Evolutionary conservation across 2,888 invertebrate genomes (phyloP), one percentile per base, ranked within the genome.

Genomic region (Ophion ventricosus): DNA sequence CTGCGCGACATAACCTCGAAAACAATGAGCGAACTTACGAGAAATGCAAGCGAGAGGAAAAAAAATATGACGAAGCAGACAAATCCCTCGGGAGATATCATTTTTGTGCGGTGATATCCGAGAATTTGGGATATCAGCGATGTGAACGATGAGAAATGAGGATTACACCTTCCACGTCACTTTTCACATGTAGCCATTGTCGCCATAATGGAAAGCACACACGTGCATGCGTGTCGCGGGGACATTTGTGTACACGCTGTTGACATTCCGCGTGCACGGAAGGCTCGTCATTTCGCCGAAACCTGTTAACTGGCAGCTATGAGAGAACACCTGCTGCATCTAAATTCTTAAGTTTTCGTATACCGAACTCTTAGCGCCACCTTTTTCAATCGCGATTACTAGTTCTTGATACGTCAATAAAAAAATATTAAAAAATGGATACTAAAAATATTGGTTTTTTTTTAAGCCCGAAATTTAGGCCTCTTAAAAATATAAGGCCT

Each of bases 101-200:
- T 89, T 59, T 75, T 88, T 26, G 1, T 29, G 73, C 25, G 10
- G 14, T 26, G 59, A 79, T 23, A 61, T 17, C 66, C 54, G 67
- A 66, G 20, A 14, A 61, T 76, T 67, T 54, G 25, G 40, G 25
- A 64, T 75, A 56, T 72, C 61, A 29, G 25, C 79, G 69, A 56
- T 26, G 43, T 64, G 56, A 66, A 75, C 63, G 40, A 73, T 54
- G 63, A 67, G 73, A 69, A 66, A 81, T 63, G 40, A 35, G 35
- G 29, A 61, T 80, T 79, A 80, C 76, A 57, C 76, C 80, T 87
- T 87, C 88, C 87, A 88, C 88, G 88, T 88, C 87, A 87, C 83
- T 83, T 85, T 73, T 75, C 82, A 79, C 77, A 64, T 66, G 83
- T 72, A 70, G 26, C 29, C 66, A 66, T 77, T 43, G 67, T 69